Base-by-base conservation (phyloP, 2,797 vertebrate genomes). In the Alcedo quadribrachys region DNA sequence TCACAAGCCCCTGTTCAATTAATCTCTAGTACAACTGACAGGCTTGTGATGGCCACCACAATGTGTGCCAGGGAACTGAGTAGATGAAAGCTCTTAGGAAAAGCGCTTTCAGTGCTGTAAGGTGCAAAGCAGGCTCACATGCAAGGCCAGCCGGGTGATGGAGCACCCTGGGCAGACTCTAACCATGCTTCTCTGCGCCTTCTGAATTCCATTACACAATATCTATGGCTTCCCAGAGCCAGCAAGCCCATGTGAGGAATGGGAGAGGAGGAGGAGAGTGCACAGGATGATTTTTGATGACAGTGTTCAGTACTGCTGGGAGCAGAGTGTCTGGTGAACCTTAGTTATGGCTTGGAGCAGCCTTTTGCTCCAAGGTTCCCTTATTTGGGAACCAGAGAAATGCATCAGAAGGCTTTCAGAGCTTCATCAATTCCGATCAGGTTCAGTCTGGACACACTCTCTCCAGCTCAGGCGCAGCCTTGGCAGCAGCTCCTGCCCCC, bases 361-460 rank as follows among this genome's bases (percentile, higher is more conserved):
- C 19, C 5, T 75, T 87, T 75, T 71, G 54, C 82, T 75, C 66
- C 9, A 79, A 85, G 80, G n/a, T 35, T 78, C 66, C 58, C 62
- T 60, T 87, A 45, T 58, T 90, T 79, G 66, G 84, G 91, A 86
- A 35, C 3, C 61, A 53, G 87, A 67, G 74, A 86, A 73, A 89
- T 9, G 51, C 65, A 73, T 45, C 43, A 7, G 68, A 40, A 79
- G 57, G 14, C 51, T 89, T 91, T 14, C 79, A 82, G 79, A 28
- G 68, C 15, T 60, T 95, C 92, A 90, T 90, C 89, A 94, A 83
- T 93, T 95, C 94, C 0, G 2, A 24, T 93, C 92, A 95, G 89
- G 94, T 94, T 85, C 8, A 3, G 87, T 82, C 85, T 93, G 94
- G 94, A 80, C 92, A 21, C 4, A 0, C 63, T 66, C 79, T 53